Evolutionary conservation across 2,888 invertebrate genomes (phyloP), one percentile per base, ranked within the genome.

Genomic region (Azorinus chamasolen): DNA sequence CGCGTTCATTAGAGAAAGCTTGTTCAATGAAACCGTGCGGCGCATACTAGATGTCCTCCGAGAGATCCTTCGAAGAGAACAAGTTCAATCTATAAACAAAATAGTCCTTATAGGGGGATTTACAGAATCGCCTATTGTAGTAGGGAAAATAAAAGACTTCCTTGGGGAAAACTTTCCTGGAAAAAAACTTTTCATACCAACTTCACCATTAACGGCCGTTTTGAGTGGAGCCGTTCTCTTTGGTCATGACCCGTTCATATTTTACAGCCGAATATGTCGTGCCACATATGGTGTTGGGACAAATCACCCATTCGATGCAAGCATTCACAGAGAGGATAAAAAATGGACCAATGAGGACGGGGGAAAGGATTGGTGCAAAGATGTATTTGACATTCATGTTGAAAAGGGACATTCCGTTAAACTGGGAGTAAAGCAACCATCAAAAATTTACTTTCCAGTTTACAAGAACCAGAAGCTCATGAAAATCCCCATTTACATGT

Each of bases 61-160:
- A 22, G 59, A 48, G 14, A 37, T 74, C 12, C 27, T 77, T 8
- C 10, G 46, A 22, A 32, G 37, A 27, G 18, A 25, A 20, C 25
- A 59, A 22, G 58, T 45, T 12, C 14, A 27, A 2, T 63, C 59
- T 1, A 46, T 76, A 5, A 24, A 48, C 10, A 57, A 57, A 1
- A 51, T 79, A 10, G 66, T 79, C 37, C 43, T 79, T 4, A 68
- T 74, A 12, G 79, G 79, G 3, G 74, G 80, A 5, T 80, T 73
- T 43, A 46, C 80, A 1, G 80, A 81, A 61, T 77, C 76, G 16
- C 61, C 59, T 6, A 57, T 81, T n/a, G 75, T 81, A 5, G 53
- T 55, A 5, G 48, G 59, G 3, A 59, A 59, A 41, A 55, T 81
- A 10, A 24, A 27, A 27, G 20, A 55, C n/a, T 41, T 24, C 45